Percentiles rank a stretch among this genome's conserved stretches.
phyloP scores from a whole-genome alignment of 2,113 vertebrate genomes.

The Prinia subflava region DNA sequence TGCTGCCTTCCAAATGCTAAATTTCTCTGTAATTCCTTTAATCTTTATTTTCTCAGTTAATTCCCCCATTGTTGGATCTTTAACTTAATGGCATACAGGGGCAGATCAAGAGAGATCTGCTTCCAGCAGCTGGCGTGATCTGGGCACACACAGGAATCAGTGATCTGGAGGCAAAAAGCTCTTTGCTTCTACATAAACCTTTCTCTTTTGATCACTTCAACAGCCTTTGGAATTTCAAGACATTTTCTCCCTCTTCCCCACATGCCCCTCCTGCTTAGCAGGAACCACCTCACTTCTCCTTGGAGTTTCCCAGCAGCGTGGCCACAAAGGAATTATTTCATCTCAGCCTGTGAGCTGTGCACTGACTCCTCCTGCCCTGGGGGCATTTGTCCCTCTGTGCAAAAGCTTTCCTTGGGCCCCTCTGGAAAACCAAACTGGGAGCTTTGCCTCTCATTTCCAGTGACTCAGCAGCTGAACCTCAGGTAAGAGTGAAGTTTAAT shows the following conservation, averaged over 20 bases:
- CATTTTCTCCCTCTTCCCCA: neutral
- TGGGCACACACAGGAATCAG: neutral
- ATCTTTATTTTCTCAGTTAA: neutral
- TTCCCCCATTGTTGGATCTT: neutral
- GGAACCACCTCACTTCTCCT: neutral
- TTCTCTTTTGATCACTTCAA: neutral
- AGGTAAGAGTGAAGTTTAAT: neutral
- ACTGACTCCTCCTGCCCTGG: neutral
- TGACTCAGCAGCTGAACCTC: neutral
- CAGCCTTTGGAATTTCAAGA: neutral
- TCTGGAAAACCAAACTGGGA: neutral
- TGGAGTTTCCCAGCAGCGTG: neutral
- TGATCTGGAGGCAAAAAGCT: neutral
- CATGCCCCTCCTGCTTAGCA: neutral
- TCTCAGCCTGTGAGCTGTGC: neutral
- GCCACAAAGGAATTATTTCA: conserved; percentile 2
- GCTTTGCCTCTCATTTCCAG: neutral
- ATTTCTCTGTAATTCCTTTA: neutral
- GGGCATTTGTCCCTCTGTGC: neutral
- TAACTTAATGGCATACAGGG: neutral
- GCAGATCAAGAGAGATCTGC: neutral
- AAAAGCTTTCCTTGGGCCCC: neutral
- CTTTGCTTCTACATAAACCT: neutral
- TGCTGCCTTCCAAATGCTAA: neutral
- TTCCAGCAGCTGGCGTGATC: neutral